phyloP scores from a whole-genome alignment of 2,797 vertebrate species.

The Mormyrus hasselquistii region DNA sequence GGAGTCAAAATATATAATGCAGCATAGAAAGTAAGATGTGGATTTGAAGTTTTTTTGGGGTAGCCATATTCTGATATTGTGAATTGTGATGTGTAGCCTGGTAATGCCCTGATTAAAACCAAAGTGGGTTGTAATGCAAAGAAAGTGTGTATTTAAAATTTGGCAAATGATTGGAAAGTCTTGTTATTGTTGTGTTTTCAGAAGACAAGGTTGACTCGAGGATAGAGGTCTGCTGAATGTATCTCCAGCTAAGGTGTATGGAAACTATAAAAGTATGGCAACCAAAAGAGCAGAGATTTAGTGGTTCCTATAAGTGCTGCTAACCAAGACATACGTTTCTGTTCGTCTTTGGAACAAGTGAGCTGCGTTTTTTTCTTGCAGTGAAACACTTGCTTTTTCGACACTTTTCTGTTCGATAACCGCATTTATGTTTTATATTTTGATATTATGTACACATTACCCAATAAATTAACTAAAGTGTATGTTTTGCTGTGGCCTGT shows the following conservation, averaged over 20 bases:
- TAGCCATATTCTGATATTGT: not conserved
- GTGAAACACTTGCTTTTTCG: not conserved
- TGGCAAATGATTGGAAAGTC: not conserved
- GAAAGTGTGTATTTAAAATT: not conserved
- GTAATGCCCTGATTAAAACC: conserved; percentile 41
- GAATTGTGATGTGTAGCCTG: not conserved
- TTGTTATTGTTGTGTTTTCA: not conserved
- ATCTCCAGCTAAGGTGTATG: not conserved
- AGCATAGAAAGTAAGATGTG: not conserved
- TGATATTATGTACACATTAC: not conserved
- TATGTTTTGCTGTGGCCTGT: not conserved
- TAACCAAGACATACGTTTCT: not conserved
- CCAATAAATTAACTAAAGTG: not conserved
- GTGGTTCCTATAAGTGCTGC: conserved; percentile 4
- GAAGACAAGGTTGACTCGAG: not conserved
- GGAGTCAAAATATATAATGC: not conserved
- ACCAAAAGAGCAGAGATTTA: not conserved
- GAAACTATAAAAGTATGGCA: not conserved
- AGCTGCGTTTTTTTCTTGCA: not conserved
- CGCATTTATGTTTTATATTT: not conserved
- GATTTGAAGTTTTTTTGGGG: not conserved
- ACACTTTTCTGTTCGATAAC: not conserved
- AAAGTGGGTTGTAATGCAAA: conserved; percentile 45
- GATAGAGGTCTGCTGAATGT: conserved; percentile 17
- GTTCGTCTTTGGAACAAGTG: not conserved